Base-by-base conservation (phyloP, 2,113 vertebrate genomes). In the Engystomops pustulosus region DNA sequence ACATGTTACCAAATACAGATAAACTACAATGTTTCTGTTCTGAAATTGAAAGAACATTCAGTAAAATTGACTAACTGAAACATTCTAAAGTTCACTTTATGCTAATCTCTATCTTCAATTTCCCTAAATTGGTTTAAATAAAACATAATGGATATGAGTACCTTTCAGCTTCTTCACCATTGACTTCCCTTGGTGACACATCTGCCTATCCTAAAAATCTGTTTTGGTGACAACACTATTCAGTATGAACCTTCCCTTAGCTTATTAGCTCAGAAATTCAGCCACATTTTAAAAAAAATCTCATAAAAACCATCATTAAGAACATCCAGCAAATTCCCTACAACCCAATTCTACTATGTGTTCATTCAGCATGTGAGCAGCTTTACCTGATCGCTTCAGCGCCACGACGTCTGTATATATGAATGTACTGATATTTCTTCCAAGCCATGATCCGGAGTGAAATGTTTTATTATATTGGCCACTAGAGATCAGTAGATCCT, bases 401-500 rank as follows among this genome's bases (percentile, higher is more conserved):
- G 27, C 58, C 15, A 62, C 25, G 14, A 30, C n/a, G 25, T 41
- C 34, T 41, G 10, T n/a, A 45, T 72, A 7, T 17, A 45, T 45
- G 41, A 45, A 27, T 72, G 45, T 45, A 6, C 44, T 47, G 69
- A 45, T 72, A 44, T 25, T 23, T 7, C 10, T 11, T 58, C 18
- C 9, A 32, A 55, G 18, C 23, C 74, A 10, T 14, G 41, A 41
- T 53, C 44, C 4, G 14, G 36, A 69, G 7, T 38, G 27, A n/a
- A 70, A 81, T 41, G 68, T 70, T 81, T 81, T 68, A 79, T 60
- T 88, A 79, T 71, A 75, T 4, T 44, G 88, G 84, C 89, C 90
- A 89, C 89, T 90, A 94, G 91, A 92, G 91, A 80, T 86, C 91
- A 93, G 87, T 89, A 81, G 91, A 86, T 85, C 86, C 90, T 77